A percentile compares a stretch with the other conserved stretches of the same genome.
These are phyloP conservation scores for Calliphora vomitoria DNA, from an alignment of 2,888 invertebrate species.

Conservation along the genomic window DNA sequence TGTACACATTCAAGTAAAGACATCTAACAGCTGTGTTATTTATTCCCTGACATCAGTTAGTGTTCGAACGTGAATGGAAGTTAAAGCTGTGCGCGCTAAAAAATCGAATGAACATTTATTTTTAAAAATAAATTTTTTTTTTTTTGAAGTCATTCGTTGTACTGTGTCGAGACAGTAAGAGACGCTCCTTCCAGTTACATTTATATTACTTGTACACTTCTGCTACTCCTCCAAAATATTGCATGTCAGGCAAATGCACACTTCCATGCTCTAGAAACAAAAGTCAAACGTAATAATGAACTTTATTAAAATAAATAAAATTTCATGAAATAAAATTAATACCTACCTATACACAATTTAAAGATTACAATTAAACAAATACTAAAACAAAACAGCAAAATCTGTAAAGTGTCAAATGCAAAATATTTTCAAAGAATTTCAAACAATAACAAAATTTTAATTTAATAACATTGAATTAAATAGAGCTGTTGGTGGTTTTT, in stretches of 20 bases:
- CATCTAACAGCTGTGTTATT: constrained; percentile 62
- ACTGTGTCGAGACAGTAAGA: constrained; percentile 56
- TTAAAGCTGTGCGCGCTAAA: constrained; percentile 72
- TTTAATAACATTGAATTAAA: constrained; percentile 49
- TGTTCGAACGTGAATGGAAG: constrained; percentile 64
- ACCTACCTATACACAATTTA: not conserved
- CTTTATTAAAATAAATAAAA: not conserved
- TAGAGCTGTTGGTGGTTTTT: constrained; percentile 21
- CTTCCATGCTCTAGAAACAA: not conserved
- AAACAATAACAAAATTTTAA: constrained; percentile 5
- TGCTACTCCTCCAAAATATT: not conserved
- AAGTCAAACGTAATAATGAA: constrained; percentile 34
- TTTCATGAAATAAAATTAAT: constrained; percentile 5
- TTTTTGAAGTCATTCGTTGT: constrained; percentile 50
- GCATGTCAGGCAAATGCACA: constrained; percentile 15
- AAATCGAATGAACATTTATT: constrained; percentile 64
- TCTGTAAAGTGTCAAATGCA: constrained; percentile 32
- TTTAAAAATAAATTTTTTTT: constrained; percentile 14
- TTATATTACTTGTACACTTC: not conserved
- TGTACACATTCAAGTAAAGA: constrained; percentile 40
- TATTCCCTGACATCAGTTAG: constrained; percentile 57
- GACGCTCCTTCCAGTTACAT: constrained; percentile 22
- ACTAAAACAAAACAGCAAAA: too few relatives aligned
- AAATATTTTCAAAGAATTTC: constrained; percentile 33
- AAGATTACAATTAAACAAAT: constrained; percentile 12